Evolutionary conservation across 2,113 vertebrate genomes (phyloP).

Genomic region (Cardinalis cardinalis): DNA sequence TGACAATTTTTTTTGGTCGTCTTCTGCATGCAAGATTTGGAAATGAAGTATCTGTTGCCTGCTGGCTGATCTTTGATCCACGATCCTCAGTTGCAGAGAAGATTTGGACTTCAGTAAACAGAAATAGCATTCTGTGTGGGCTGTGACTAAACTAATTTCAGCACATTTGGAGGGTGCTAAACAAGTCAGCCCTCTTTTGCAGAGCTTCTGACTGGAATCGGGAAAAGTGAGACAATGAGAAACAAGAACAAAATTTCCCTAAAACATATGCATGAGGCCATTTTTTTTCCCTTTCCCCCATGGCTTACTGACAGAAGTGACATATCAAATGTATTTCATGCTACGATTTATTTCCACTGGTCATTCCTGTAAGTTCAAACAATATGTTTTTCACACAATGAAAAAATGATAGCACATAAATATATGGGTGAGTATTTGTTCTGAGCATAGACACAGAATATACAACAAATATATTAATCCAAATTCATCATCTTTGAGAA

Average conservation of each 20-base stretch:
- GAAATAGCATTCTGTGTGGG: constrained; percentile 36
- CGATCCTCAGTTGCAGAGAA: neutral
- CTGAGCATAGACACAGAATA: neutral
- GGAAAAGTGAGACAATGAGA: constrained; percentile 14
- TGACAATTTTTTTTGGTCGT: neutral
- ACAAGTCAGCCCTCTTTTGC: constrained; percentile 4
- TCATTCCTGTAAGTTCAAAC: neutral
- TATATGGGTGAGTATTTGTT: neutral
- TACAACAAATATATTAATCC: neutral
- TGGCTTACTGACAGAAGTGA: neutral
- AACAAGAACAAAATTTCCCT: constrained; percentile 30
- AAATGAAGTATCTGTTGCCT: neutral
- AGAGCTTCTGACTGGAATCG: neutral
- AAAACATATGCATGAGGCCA: neutral
- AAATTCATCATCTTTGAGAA: neutral
- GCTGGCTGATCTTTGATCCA: constrained; percentile 18
- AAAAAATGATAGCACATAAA: neutral
- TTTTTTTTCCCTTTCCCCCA: neutral
- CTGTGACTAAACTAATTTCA: constrained; percentile 32
- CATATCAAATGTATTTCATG: neutral
- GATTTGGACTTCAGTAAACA: neutral
- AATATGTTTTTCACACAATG: neutral
- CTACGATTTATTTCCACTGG: neutral
- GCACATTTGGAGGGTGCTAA: constrained; percentile 41
- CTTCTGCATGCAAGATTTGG: neutral